Percentiles rank a stretch among this genome's conserved stretches.
Evolutionary conservation across 1,140 invertebrate species (phyloP).

Genomic region (Drosophila sulfurigaster): DNA sequence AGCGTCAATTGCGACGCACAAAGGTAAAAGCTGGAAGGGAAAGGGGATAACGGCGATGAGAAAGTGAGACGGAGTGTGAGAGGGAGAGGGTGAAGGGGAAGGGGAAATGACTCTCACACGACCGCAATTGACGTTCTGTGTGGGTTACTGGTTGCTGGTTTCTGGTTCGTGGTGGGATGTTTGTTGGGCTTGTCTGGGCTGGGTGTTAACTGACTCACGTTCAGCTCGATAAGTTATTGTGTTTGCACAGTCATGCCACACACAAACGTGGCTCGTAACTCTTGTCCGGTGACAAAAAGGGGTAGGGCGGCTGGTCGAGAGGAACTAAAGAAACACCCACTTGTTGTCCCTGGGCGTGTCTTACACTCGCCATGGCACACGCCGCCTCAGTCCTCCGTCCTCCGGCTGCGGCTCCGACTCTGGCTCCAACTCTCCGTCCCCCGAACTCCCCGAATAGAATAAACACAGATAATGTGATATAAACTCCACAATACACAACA

Average conservation of each 20-base stretch:
- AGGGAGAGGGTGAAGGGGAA: neutral
- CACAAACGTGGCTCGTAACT: constrained; percentile 62
- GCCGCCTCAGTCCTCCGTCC: neutral
- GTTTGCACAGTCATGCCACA: constrained; percentile 80
- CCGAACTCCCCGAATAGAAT: constrained; percentile 60
- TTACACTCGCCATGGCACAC: constrained; percentile 54
- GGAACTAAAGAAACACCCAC: constrained; percentile 49
- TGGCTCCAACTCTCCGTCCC: neutral
- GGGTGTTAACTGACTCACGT: constrained; percentile 76
- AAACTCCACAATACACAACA: constrained; percentile 78
- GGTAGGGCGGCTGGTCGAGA: too few species aligned
- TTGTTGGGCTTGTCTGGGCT: neutral
- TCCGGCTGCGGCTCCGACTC: too few species aligned
- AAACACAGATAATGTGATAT: constrained; percentile 84
- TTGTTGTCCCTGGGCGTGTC: constrained; percentile 79
- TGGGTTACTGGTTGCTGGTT: neutral
- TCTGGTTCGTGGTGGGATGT: constrained; percentile 6
- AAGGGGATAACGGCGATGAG: too few species aligned
- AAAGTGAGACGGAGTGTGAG: neutral
- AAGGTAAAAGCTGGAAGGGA: constrained; percentile 86
- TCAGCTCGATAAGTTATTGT: constrained; percentile 82
- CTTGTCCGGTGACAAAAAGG: constrained; percentile 26
- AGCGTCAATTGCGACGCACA: constrained; percentile 90
- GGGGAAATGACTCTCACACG: constrained; percentile 41
- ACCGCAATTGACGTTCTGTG: constrained; percentile 73